Base-by-base conservation (phyloP, 2,113 vertebrate species). In the Dermatemys mawii region DNA sequence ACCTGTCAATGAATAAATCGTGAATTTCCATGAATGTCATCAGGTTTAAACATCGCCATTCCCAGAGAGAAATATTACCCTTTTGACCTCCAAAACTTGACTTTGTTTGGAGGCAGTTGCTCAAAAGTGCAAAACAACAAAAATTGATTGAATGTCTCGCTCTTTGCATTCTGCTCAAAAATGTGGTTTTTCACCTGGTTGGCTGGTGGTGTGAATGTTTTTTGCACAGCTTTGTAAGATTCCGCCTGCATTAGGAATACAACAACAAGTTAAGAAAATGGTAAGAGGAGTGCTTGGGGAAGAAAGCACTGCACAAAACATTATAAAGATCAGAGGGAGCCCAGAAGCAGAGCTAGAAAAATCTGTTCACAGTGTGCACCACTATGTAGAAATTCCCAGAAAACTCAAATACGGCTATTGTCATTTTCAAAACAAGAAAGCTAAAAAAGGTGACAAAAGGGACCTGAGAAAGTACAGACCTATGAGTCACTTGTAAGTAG, bases 321-420 rank as follows among this genome's bases (percentile, higher is more conserved):
- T 96, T 97, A 97, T 48, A 97, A 95, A 97, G 97, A 97, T 97
- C 98, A 97, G 97, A 98, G 70, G 90, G 48, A 98, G 89, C 93
- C 97, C 94, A 98, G 98, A 96, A 98, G 96, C 97, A 98, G 97
- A 98, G 98, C 88, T 95, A 95, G 96, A 94, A 97, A 97, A 86
- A 67, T 96, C 90, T 91, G 87, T 94, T 98, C 94, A 93, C 95
- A 98, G 94, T 90, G 96, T 96, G 90, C 86, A 97, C 94, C 54
- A 63, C 85, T 97, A 93, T 95, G 93, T 89, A 97, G 95, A 97
- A 98, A 97, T 97, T 96, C 94, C 93, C 91, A 94, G 90, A 97
- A 98, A 98, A 97, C 94, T 98, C 96, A 97, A 97, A 98, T 94
- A 96, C 88, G 78, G 92, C 95, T 92, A 94, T 89, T 96, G 95